phyloP scores from a whole-genome alignment of 2,113 vertebrate species.

The Microtus montanus region DNA sequence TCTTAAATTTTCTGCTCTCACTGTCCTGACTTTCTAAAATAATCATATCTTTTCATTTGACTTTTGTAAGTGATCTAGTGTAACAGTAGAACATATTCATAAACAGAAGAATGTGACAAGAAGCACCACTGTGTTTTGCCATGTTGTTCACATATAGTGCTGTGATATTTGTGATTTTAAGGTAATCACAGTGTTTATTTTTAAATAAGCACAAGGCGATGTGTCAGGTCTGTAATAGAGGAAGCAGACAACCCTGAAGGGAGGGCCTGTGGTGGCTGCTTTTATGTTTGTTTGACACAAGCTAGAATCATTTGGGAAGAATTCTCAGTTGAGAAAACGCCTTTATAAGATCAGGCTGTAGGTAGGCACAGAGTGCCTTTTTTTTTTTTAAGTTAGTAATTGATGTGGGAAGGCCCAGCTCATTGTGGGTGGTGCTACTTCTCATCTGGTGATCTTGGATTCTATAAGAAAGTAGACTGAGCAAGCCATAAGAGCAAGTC shows the following conservation, averaged over 20 bases:
- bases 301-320: not conserved
- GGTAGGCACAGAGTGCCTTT: not conserved
- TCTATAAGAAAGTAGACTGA: not conserved
- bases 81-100: not conserved
- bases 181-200: not conserved
- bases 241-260: not conserved
- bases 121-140: not conserved
- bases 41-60: not conserved
- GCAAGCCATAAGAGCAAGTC: not conserved
- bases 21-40: not conserved
- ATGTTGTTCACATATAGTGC: not conserved
- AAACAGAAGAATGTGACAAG: not conserved
- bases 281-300: not conserved
- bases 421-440: not conserved
- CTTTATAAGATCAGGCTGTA: not conserved
- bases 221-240: not conserved
- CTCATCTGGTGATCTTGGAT: not conserved
- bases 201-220: not conserved
- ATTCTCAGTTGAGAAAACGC: not conserved
- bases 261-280: not conserved
- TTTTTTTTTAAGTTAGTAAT: not conserved
- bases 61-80: not conserved
- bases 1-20: not conserved
- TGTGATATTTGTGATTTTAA: not conserved
- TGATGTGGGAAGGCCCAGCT: not conserved